A percentile compares a stretch with the other conserved stretches of the same genome.
Conservation (phyloP, 2,888 invertebrate genomes). For the Antheraea yamamai region DNA sequence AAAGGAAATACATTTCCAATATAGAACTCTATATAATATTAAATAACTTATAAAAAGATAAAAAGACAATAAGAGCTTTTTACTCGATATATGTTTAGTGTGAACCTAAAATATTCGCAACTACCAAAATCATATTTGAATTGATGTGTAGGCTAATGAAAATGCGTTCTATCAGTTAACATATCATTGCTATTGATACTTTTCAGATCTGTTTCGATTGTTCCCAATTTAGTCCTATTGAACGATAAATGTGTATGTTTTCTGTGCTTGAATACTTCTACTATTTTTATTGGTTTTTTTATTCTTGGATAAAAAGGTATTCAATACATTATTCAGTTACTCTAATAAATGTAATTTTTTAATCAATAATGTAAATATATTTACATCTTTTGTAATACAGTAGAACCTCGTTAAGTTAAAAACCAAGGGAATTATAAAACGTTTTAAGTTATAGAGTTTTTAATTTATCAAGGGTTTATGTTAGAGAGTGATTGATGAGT, state of each 20-base stretch:
- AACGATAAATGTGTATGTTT: slow-evolving; percentile 44
- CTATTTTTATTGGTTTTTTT: not conserved
- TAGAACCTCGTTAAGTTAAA: no score
- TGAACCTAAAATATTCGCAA: not conserved
- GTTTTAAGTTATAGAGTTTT: no score
- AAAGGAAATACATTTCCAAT: not conserved
- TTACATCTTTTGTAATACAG: no score
- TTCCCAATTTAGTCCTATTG: slow-evolving; percentile 51
- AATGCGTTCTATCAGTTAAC: slow-evolving; percentile 26
- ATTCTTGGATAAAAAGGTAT: not conserved
- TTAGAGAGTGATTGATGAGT: no score
- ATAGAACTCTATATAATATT: not conserved
- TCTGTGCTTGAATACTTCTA: slow-evolving; percentile 30
- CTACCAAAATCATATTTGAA: slow-evolving; percentile 28
- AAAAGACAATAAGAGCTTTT: not conserved
- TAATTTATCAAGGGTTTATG: no score
- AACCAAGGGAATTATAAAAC: no score
- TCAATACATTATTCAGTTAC: no score
- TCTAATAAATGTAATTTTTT: no score
- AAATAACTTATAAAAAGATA: not conserved
- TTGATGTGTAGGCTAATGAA: slow-evolving; percentile 17
- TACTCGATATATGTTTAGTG: not conserved
- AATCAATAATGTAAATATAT: no score
- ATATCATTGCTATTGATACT: slow-evolving; percentile 34
- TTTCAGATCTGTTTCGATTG: slow-evolving; percentile 43